Conservation (phyloP, 2,888 invertebrate species). For the Chrysolina oricalcia region DNA sequence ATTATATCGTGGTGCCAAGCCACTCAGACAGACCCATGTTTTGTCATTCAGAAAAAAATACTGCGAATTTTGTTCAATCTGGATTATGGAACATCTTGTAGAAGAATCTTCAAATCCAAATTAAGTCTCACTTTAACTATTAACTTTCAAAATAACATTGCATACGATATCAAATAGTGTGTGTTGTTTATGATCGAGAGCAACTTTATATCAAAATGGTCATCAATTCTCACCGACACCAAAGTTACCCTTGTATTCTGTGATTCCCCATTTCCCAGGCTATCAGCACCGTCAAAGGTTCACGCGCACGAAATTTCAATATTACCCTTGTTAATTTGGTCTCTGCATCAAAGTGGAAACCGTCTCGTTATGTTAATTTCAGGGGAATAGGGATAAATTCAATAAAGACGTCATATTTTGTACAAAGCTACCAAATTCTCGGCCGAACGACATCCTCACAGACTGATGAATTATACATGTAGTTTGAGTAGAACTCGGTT, state of each 20-base stretch:
- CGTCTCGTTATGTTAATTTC: conserved; percentile 20
- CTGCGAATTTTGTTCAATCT: too few species aligned
- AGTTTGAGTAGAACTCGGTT: not conserved
- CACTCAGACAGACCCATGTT: too few species aligned
- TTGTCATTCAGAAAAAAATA: too few species aligned
- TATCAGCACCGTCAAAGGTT: not conserved
- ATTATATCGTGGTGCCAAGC: too few species aligned
- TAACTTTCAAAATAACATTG: too few species aligned
- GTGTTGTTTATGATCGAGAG: not conserved
- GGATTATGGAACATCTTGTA: too few species aligned
- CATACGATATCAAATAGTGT: too few species aligned
- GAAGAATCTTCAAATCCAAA: too few species aligned
- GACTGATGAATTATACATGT: conserved; percentile 12
- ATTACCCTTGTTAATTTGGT: conserved; percentile 19
- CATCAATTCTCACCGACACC: too few species aligned
- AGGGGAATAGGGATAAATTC: conserved; percentile 21
- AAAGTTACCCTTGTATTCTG: too few species aligned
- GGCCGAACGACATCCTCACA: not conserved
- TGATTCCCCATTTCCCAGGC: not conserved
- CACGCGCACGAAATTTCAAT: not conserved
- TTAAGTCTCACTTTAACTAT: too few species aligned
- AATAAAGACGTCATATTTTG: conserved; percentile 5
- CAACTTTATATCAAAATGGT: not conserved
- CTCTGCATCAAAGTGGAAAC: not conserved
- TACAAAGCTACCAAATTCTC: not conserved